Evolutionary conservation across 2,113 vertebrate species (phyloP), one percentile per base, ranked within the genome.

Genomic region (Corythaixoides concolor): DNA sequence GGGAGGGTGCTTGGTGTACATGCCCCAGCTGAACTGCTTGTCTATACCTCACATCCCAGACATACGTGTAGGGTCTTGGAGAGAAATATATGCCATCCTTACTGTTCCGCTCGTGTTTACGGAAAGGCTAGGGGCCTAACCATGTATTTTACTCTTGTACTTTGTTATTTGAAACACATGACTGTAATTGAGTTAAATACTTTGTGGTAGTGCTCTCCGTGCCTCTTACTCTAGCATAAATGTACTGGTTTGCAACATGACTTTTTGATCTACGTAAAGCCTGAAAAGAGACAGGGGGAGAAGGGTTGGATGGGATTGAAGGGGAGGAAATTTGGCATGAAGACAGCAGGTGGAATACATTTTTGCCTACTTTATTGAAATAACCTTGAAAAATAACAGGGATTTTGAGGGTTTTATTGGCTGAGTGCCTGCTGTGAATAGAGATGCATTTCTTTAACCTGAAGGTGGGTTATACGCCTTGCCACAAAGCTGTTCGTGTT

Each of bases 121-220:
- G 9, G 69, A 72, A 89, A 76, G 66, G 5, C 39, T 85, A 5
- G 9, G 5, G 45, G 26, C 63, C 39, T 60, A 60, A 35, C 73
- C 33, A 4, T 56, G 11, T 33, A 39, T 88, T 93, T 81, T 72
- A 8, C 27, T 89, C 63, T 74, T 4, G 4, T 75, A 85, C 33
- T 45, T 84, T 93, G 53, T 77, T 94, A 93, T 83, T 94, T 85
- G 70, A 96, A 93, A 85, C 75, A 83, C n/a, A 58, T 90, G 85
- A 59, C 55, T 93, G 0, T 80, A 94, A 88, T 86, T 92, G 49
- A 92, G 32, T 93, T 67, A 67, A 80, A 70, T 67, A 27, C 76
- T 84, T 75, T 77, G 79, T 5, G 55, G 86, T 83, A 88, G 90
- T 4, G 1, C 19, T 81, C 50, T 80, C 43, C 49, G 15, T 77